phyloP scores from a whole-genome alignment of 2,888 invertebrate genomes.

The Eueremaeus valkanovi region DNA sequence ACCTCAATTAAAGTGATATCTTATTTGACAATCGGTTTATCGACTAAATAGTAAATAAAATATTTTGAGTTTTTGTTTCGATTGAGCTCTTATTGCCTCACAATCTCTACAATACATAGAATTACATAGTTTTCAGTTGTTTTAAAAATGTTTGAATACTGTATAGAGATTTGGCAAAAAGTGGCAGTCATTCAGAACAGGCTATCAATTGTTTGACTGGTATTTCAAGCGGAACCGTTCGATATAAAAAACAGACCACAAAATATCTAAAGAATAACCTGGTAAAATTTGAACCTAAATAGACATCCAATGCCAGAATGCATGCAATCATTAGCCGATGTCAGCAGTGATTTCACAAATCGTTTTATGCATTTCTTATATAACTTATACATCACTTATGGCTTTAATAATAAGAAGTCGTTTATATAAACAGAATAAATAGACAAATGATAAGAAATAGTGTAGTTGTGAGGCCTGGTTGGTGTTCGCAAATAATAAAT shows the following conservation, averaged over 20 bases:
- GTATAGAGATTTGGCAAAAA: neutral
- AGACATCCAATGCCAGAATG: constrained; percentile 13
- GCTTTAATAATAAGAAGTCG: neutral
- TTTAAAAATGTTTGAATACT: no score
- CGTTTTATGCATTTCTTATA: neutral
- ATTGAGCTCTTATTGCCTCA: neutral
- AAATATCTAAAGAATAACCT: neutral
- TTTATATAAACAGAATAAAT: neutral
- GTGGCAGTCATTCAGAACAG: neutral
- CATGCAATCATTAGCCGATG: constrained; percentile 30
- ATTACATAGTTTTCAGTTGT: neutral
- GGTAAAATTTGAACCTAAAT: no score
- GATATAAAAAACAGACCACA: neutral
- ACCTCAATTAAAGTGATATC: neutral
- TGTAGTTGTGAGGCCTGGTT: constrained; percentile 9
- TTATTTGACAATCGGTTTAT: neutral
- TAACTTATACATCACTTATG: neutral
- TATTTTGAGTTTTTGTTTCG: neutral
- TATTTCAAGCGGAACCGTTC: neutral
- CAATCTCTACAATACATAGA: no score
- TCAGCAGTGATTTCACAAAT: constrained; percentile 25
- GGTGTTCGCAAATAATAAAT: constrained; percentile 30
- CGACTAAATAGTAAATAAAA: constrained; percentile 1
- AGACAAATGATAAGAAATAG: constrained; percentile 18
- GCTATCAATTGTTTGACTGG: neutral